Base-by-base conservation (phyloP, 2,888 invertebrate genomes). In the Odiellus spinosus region DNA sequence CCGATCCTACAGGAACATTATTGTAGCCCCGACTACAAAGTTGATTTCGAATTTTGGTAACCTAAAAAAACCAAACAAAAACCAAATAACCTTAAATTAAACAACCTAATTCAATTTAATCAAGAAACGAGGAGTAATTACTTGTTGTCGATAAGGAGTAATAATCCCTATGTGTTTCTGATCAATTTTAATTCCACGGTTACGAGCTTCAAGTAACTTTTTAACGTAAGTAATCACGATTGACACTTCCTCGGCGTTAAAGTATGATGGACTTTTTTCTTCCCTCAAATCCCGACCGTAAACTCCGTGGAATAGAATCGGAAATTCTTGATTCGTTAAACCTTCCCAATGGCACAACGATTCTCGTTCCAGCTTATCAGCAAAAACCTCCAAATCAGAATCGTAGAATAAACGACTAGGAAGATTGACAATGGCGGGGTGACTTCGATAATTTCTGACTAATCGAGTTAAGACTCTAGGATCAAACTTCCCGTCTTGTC, bases 341-440 rank as follows among this genome's bases (percentile, higher is more conserved):
- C 26, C 26, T 26, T 26, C 26, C 26, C 26, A 26, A 26, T 26
- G 26, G 8, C 26, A 26, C 5, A 26, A 11, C 3, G 56, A 58
- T 39, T 60, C 58, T 1, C 60, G 63, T 49, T 58, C 58, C 53
- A 54, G 61, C 59, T 48, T 73, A 56, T 70, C 68, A 56, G 82
- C 73, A 57, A 26, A 26, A 8, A 26, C 26, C 44, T 75, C 66
- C 15, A 95, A 71, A 61, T 85, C 80, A 1, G 74, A 72, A 55
- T 85, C 76, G 64, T 95, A 95, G 67, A 93, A 95, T 57, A 91
- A 67, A 49, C 72, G 67, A 62, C 83, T 91, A 4, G 86, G 80
- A 14, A 86, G 63, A 18, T 72, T 67, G 44, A 95, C 68, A 47
- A 93, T 76, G 49, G 77, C 76, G 4, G 80, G 77, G 55, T 91